Evolutionary conservation across 2,888 invertebrate genomes (phyloP), one percentile per base, ranked within the genome.

Genomic region (Melieria crassipennis): DNA sequence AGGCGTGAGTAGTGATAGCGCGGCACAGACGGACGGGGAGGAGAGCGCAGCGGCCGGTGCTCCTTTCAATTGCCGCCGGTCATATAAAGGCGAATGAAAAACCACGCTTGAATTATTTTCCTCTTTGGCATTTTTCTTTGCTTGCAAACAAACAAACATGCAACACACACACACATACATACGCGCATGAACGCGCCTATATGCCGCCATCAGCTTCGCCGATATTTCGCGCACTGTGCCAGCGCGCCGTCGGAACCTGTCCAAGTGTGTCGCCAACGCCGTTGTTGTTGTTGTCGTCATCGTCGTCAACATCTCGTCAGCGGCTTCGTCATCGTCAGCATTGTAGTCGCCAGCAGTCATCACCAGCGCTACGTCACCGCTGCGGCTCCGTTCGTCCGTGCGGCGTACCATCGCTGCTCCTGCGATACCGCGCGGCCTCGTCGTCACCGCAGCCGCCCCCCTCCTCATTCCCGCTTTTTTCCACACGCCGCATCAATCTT

Each of bases 81-180:
- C 43, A 73, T 70, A 55, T 16, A 63, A 67, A 73, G 65, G 61
- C 68, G 70, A 67, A 74, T 66, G 69, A 62, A 70, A 71, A 74
- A 71, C 68, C 61, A 74, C 65, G 74, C 71, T 71, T 69, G 61
- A 71, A 69, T 72, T 71, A 71, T 71, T 70, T 71, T 74, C 69
- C 71, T 69, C 63, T 66, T 65, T 71, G 57, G 43, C 64, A 64
- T 58, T 55, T 70, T 70, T 61, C 58, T 70, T 58, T 50, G 43
- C 42, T 50, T 42, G 50, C 43, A 48, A 50, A 58, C 58, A 64
- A 57, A 60, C 43, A 48, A 60, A 61, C 10, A 60, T 45, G 16
- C n/a, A 58, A 4, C n/a, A 58, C 6, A 48, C 46, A 60, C 48
- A 52, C 50, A 42, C n/a, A 43, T 30, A 55, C 16, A 13, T 6